Evolutionary conservation across 2,113 vertebrate species (phyloP).

Genomic region (Pygoscelis antarcticus): DNA sequence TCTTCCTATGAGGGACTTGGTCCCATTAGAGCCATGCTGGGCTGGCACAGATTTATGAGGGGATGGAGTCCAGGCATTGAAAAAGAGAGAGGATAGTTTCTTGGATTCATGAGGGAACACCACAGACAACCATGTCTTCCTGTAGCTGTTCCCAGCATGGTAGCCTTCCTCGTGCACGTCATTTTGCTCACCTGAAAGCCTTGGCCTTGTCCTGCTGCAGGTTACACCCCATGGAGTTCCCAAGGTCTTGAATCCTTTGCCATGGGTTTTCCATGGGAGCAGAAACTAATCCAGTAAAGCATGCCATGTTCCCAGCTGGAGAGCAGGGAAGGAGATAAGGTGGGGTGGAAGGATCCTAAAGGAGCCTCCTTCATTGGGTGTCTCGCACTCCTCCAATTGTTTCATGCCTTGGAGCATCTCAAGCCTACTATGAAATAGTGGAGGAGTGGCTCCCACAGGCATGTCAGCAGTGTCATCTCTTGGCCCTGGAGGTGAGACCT

Average conservation of each 20-base stretch:
- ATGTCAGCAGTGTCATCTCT: neutral
- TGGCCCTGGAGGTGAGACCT: neutral
- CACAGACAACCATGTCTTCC: neutral
- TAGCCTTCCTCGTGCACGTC: neutral
- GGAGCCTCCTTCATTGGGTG: accelerated
- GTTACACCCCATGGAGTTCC: no score
- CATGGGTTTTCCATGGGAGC: neutral
- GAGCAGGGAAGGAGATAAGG: neutral
- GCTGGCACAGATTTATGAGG: neutral
- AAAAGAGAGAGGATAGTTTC: neutral
- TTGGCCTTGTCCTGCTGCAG: neutral
- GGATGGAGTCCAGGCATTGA: neutral
- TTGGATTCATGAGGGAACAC: neutral
- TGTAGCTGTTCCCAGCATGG: neutral
- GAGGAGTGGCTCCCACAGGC: neutral
- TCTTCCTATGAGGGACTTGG: neutral
- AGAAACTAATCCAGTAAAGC: neutral
- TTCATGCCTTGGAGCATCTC: neutral
- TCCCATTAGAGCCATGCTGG: neutral
- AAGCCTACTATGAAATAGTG: neutral
- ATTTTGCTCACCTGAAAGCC: neutral
- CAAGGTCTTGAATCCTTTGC: neutral
- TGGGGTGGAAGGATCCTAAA: neutral
- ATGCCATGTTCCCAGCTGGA: neutral
- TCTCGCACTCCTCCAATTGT: neutral